Base-by-base conservation (phyloP, 1,140 invertebrate genomes). In the Eumaeus atala region DNA sequence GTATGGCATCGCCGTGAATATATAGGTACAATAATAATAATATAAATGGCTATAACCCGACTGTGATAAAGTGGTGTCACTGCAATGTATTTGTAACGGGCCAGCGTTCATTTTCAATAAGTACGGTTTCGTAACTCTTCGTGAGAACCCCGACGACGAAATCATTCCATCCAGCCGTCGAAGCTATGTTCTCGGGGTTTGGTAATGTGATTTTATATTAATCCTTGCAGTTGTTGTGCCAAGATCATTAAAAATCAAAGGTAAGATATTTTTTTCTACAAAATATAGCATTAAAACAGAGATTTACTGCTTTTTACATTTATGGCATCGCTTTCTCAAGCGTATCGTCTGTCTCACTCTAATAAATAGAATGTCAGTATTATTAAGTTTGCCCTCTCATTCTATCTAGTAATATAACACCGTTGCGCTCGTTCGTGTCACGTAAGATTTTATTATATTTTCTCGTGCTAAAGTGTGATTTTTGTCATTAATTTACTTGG, bases 361-460 rank as follows among this genome's bases (percentile, higher is more conserved):
- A 70, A 62, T 74, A 74, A 73, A 68, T 63, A 60, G 74, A 69
- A 77, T 68, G 68, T 76, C 69, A 78, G 64, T 70, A 73, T 73
- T 70, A 66, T 73, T 75, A 67, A 65, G 71, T 80, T 70, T 72
- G 73, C 73, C 68, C 56, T 84, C 84, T 83, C 80, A 63, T 74
- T 87, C 77, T 67, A 64, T 73, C 78, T 77, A 82, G 84, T 87
- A 87, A 87, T 87, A 84, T 84, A 87, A 87, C 84, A 87, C 81
- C 84, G 84, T 84, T 87, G 79, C 77, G 83, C 83, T 86, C 79
- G 80, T 75, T 84, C 81, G 81, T 87, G 84, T 87, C 84, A 87
- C 81, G 81, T 87, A 84, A 87, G 84, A 72, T 73, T 82, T 84
- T 85, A 84, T 84, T 78, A 73, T 84, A 84, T 82, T 84, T 78